Base-by-base conservation (phyloP, 2,888 invertebrate genomes). In the Napeogenes inachia region DNA sequence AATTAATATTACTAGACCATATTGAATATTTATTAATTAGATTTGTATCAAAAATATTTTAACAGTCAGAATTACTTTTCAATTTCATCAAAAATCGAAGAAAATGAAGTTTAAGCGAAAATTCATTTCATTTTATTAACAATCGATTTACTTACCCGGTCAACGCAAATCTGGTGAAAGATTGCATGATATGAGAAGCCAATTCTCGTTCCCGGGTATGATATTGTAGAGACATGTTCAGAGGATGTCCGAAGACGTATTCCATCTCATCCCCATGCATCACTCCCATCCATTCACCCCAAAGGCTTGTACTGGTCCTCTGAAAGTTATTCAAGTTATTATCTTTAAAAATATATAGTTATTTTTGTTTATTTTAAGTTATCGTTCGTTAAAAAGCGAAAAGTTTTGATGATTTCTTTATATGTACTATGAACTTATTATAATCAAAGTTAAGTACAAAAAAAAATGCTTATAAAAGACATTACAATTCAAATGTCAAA, bases 261-360 rank as follows among this genome's bases (percentile, higher is more conserved):
- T 97, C 97, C 79, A 99, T 98, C 89, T 99, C 99, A 79, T 99
- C 99, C 0, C 97, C 99, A 71, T 99, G 99, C 93, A 99, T 94
- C 66, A 98, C 98, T 0, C 99, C 99, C 98, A 99, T 99, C 99
- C 99, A 99, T 79, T 96, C 94, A 35, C 98, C 99, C 99, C 99
- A 99, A 50, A 97, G 92, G 76, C 97, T 98, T 58, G 95, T 95
- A 82, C 96, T 96, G 58, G 97, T 96, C 73, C 96, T 94, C 97
- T 97, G 93, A 56, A 94, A 94, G 57, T 60, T 54, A 30, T 13
- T 21, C 1, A 1, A 21, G 21, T 21, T 21, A 21, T 21, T 21
- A 21, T 21, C 21, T 21, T 21, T 21, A 21, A 21, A 21, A 21
- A 21, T 21, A 21, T 21, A 1, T 1, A 21, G 21, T 21, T 21